phyloP scores from a whole-genome alignment of 2,888 invertebrate genomes.

The Cephus spinipes region DNA sequence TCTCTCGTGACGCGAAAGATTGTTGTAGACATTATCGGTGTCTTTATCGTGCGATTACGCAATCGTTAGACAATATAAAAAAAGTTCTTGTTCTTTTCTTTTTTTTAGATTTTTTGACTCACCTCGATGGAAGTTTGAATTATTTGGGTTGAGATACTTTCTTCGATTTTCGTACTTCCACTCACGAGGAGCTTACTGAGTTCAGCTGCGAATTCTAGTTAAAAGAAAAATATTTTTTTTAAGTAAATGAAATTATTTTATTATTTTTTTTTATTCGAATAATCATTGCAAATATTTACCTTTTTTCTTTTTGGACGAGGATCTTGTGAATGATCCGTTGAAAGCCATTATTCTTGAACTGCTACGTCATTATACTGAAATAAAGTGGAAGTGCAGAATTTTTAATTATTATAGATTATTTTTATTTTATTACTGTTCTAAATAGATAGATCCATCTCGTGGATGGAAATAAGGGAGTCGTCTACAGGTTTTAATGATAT shows the following conservation, averaged over 20 bases:
- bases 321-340: slow-evolving; percentile 44
- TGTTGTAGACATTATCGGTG: neutral
- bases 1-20: neutral
- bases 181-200: slow-evolving; percentile 46
- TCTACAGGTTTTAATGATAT: neutral
- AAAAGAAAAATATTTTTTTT: slow-evolving; percentile 12
- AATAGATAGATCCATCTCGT: neutral
- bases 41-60: neutral
- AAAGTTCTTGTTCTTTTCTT: neutral
- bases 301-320: slow-evolving; percentile 51
- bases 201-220: slow-evolving; percentile 47
- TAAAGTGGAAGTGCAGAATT: slow-evolving; percentile 5
- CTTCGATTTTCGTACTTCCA: slow-evolving; percentile 40
- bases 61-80: neutral
- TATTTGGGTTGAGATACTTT: slow-evolving; percentile 36
- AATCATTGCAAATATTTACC: slow-evolving; percentile 33
- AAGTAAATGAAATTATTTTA: slow-evolving; percentile 7
- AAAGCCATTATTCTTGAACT: slow-evolving; percentile 46
- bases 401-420: neutral
- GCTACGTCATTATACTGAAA: slow-evolving; percentile 57
- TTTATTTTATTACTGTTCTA: neutral
- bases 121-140: slow-evolving; percentile 35
- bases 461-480: neutral
- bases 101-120: slow-evolving; percentile 19
- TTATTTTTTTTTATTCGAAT: slow-evolving; percentile 10